Evolutionary conservation across 1,140 invertebrate species (phyloP), one percentile per base, ranked within the genome.

Genomic region (Magallana gigas): DNA sequence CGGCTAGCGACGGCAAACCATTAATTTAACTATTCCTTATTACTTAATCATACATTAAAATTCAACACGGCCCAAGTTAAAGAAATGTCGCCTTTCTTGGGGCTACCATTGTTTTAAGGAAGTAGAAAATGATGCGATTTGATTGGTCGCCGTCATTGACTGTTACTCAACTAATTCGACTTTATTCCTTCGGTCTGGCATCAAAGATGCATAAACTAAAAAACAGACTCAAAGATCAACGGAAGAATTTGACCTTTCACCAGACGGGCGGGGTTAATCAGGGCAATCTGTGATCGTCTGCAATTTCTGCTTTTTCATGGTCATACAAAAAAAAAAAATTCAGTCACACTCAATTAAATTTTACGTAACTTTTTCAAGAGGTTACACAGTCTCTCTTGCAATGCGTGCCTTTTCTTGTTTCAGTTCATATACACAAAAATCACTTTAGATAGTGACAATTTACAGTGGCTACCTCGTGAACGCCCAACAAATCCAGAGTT

Each of bases 31-130:
- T 76, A 76, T 76, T 76, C 14, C 68, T 76, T 29, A 76, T 36
- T 23, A 76, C 23, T 76, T 76, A 76, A 76, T 76, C 23, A 76
- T 29, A 76, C 68, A 76, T 76, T 76, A 76, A 23, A 76, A 36
- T 29, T 76, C 23, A 23, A 29, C 14, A 12, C 14, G n/a, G n/a
- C 14, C 12, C 68, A 23, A 76, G 68, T 29, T 1, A 11, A 23
- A 18, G 29, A 18, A 76, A 11, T 18, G 8, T 18, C 18, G 68
- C 18, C 23, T 76, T 76, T 18, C 68, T 76, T 11, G 18, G 18
- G 68, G 68, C 68, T 76, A 48, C 18, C 36, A 12, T 11, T 23
- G 23, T 18, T 76, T 76, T 23, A 76, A 76, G 68, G 68, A 76
- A 76, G 68, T 76, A 36, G 36, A 76, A 36, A 76, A 76, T 29